Base-by-base conservation (phyloP, 2,888 invertebrate genomes). In the Pteria penguin region DNA sequence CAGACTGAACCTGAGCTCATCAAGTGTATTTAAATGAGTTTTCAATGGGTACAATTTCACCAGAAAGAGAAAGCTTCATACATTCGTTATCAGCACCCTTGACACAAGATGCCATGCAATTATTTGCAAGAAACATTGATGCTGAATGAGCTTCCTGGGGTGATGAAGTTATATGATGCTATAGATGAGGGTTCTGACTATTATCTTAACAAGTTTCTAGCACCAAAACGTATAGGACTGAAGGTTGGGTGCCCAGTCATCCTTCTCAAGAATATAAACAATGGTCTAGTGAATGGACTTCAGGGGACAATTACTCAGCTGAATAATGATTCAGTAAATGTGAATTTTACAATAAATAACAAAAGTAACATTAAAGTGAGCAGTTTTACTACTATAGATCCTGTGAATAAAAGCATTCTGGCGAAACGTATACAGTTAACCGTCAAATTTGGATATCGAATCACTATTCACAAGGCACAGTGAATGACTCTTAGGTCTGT, bases 261-360 rank as follows among this genome's bases (percentile, higher is more conserved):
- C 26, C 57, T 80, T 14, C 27, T 78, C 5, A 61, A 68, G 27
- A 80, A 80, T 60, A 27, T 80, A 11, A 60, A 60, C 14, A 68
- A 68, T 58, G 29, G 66, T 18, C 57, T 81, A 4, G 81, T 81
- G 1, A 81, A 81, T 76, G 81, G 81, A 22, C 67, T 70, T 2
- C 8, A 62, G 2, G 81, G 75, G 22, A 67, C n/a, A 22, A 77
- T 81, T 1, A 45, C 3, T 18, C 2, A 67, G 1, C 11, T 73
- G 2, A 18, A 68, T 24, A 14, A 32, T 1, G 60, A 60, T 24
- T 66, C 31, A 22, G 29, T 74, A 2, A n/a, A 33, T 32, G 29
- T 67, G 11, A 26, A 61, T 55, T 74, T 69, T 55, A 2, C 24
- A 5, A 18, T 54, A n/a, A 27, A 33, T 4, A 32, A 2, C 5